Evolutionary conservation across 1,140 invertebrate species (phyloP), one percentile per base, ranked within the genome.

Genomic region (Lordiphosa mommai): DNA sequence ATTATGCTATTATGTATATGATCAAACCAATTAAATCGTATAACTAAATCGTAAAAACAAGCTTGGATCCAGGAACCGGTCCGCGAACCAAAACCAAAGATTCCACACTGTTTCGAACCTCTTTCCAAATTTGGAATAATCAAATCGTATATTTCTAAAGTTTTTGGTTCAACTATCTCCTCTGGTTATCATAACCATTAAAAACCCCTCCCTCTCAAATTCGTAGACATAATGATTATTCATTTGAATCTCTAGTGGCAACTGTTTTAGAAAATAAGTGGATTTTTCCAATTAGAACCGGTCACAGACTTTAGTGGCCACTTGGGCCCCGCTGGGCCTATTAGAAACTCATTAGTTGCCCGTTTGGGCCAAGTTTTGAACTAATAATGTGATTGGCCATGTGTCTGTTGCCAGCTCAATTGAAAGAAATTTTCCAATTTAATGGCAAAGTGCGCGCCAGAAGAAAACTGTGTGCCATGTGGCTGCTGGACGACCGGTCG

Each of bases 331-430:
- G 52, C 30, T 6, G 20, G 29, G 76, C 66, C 76, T 68, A 84
- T 84, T 77, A 57, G 68, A 84, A 84, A 84, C 72, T 84, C 77
- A 84, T 84, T 84, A 84, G 72, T 68, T 55, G 74, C 9, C 13
- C 41, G 37, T 44, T 50, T 57, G 32, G 55, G n/a, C 30, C 70
- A 74, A 74, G 53, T 71, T 80, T 80, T 74, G 72, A 84, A 84
- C 72, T 84, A 84, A 84, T 84, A 84, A 84, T 84, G 76, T 82
- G 60, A 61, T 50, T 50, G 46, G 48, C 52, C 37, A 14, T 13
- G 40, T 37, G 36, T 30, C 27, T 29, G 23, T 20, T 4, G 48
- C 23, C 30, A 33, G 52, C 43, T 72, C 74, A 69, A 74, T 70
- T 66, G 70, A 74, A 71, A 58, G 63, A 66, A 71, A 82, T 76